Evolutionary conservation across 2,113 vertebrate genomes (phyloP).

Genomic region (Carassius carassius): DNA sequence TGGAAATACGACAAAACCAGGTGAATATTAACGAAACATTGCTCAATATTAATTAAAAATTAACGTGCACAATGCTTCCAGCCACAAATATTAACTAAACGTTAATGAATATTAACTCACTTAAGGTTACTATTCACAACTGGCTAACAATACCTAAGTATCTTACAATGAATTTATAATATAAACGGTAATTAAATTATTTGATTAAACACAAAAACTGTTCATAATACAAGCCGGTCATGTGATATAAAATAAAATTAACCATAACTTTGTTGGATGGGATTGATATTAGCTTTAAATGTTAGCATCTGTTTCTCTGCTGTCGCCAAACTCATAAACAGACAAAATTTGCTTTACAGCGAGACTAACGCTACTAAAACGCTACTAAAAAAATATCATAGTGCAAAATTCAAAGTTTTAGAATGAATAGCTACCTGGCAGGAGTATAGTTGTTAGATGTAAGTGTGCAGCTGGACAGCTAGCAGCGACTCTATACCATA

Average conservation of each 20-base stretch:
- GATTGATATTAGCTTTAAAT: not conserved
- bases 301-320: conserved; percentile 2
- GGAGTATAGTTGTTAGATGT: not conserved
- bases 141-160: not conserved
- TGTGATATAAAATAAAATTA: not conserved
- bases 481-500: conserved; percentile 25
- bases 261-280: not conserved
- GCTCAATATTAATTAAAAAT: not conserved
- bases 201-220: not conserved
- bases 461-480: not conserved
- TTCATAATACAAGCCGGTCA: not conserved
- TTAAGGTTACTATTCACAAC: not conserved
- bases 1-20: not conserved
- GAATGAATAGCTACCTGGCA: conserved; percentile 23
- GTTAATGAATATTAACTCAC: not conserved
- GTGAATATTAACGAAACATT: not conserved
- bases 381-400: not conserved
- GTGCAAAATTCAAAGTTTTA: too few relatives aligned
- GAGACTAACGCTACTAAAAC: not conserved
- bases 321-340: not conserved
- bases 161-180: too few relatives aligned
- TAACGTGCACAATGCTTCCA: not conserved
- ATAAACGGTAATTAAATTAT: not conserved
- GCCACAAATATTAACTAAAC: not conserved
- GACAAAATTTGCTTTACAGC: not conserved